Conservation (phyloP, 2,113 vertebrate genomes). For the Rhinopomastus cyanomelas region DNA sequence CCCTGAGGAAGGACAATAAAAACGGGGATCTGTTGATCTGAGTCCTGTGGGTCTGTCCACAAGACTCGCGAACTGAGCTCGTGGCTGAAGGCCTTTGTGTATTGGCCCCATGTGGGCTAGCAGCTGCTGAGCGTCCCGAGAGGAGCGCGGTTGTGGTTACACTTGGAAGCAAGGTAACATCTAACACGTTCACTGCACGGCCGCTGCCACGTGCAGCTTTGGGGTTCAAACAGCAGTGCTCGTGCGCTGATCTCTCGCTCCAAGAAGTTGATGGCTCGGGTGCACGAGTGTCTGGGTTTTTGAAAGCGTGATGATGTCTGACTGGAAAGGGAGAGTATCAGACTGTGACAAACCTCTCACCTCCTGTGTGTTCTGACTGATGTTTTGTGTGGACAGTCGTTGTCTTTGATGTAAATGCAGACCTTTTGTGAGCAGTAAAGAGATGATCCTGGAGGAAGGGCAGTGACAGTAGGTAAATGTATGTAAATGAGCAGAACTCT, state of each 20-base stretch:
- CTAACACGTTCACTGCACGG: not conserved
- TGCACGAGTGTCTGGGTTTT: not conserved
- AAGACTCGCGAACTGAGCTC: not conserved
- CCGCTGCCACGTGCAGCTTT: not conserved
- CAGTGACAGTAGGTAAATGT: not conserved
- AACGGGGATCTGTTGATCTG: not conserved
- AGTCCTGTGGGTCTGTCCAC: not conserved
- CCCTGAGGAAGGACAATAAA: not conserved
- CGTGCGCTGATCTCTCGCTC: not conserved
- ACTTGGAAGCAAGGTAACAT: not conserved
- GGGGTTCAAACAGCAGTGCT: not conserved
- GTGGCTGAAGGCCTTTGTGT: not conserved
- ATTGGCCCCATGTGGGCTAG: not conserved
- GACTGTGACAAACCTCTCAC: not conserved
- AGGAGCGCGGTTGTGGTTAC: not conserved
- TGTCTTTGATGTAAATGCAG: not conserved
- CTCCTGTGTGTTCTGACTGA: not conserved
- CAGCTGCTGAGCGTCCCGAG: not conserved
- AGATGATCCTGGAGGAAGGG: not conserved
- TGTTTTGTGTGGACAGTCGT: not conserved
- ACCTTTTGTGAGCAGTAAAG: not conserved
- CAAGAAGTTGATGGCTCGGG: not conserved
- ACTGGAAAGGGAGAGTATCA: not conserved
- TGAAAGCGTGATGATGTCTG: not conserved
- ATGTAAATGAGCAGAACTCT: not conserved